Percentiles rank a stretch among this genome's conserved stretches.
Evolutionary conservation across 2,888 invertebrate species (phyloP).

Genomic region (Xestobium rufovillosum): DNA sequence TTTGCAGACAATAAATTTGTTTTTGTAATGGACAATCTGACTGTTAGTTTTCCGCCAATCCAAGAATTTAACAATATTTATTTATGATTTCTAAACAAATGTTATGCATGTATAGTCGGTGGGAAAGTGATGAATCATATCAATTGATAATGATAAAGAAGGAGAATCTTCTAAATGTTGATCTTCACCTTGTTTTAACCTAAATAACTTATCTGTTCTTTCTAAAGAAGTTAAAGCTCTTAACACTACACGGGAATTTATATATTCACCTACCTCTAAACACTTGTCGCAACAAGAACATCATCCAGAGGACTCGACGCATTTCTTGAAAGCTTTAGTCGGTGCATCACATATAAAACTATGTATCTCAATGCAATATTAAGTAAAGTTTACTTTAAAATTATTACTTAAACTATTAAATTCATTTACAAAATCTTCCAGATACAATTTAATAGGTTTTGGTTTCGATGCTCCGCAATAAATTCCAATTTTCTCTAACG

Average conservation of each 20-base stretch:
- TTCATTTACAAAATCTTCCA: too few species aligned
- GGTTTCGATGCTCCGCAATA: too few species aligned
- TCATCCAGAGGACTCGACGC: constrained; percentile 1
- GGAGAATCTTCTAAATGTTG: constrained; percentile 5
- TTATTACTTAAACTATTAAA: too few species aligned
- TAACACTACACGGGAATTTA: constrained; percentile 2
- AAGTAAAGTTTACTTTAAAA: too few species aligned
- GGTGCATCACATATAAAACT: constrained; percentile 6
- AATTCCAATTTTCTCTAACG: too few species aligned
- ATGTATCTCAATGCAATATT: too few species aligned
- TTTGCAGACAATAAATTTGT: too few species aligned
- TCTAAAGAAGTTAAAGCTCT: not conserved
- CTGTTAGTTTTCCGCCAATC: too few species aligned
- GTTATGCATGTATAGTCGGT: not conserved
- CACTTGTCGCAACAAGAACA: constrained; percentile 6
- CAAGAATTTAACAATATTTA: constrained; percentile 1
- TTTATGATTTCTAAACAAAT: not conserved
- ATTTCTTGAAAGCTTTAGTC: constrained; percentile 5
- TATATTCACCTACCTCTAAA: constrained; percentile 4
- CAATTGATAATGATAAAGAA: not conserved
- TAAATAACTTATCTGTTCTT: constrained; percentile 2
- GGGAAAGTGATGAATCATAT: constrained; percentile 6
- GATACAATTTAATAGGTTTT: too few species aligned
- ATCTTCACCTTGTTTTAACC: not conserved
- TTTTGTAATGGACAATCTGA: too few species aligned